These are phyloP conservation scores for Ectemnius lituratus DNA, from an alignment of 2,888 invertebrate species.

Conservation along the genomic window DNA sequence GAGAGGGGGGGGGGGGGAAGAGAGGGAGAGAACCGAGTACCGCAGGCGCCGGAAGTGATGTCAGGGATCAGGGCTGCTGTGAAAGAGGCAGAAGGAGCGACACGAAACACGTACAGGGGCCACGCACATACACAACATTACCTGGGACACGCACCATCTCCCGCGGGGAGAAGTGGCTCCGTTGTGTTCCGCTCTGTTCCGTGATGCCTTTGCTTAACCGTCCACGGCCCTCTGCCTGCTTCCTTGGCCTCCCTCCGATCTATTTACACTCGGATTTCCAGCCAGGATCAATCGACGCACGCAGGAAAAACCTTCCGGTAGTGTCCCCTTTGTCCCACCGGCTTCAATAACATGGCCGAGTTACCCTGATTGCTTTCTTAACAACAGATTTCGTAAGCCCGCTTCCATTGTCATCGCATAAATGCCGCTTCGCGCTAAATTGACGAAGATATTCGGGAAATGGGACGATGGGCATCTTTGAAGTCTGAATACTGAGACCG, in stretches of 20 bases:
- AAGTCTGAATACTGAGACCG: too few relatives aligned
- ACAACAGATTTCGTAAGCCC: background rate
- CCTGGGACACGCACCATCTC: constrained; percentile 33
- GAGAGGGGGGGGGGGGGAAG: constrained; percentile 17
- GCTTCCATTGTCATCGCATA: background rate
- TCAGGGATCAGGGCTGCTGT: constrained; percentile 51
- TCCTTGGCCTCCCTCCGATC: background rate
- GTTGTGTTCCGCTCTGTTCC: background rate
- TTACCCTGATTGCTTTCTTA: constrained; percentile 7
- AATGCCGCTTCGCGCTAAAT: too few relatives aligned
- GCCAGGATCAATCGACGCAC: constrained; percentile 6
- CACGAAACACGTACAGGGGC: constrained; percentile 15
- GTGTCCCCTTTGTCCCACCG: background rate
- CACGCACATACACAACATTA: constrained; percentile 36
- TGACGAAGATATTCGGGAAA: too few relatives aligned
- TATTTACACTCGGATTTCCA: constrained; percentile 5
- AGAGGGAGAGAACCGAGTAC: constrained; percentile 43
- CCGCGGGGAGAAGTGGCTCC: constrained; percentile 29
- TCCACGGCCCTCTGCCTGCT: constrained; percentile 19
- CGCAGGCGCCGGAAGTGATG: constrained; percentile 57
- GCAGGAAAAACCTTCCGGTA: constrained; percentile 6
- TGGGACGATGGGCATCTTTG: too few relatives aligned
- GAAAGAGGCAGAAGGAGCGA: constrained; percentile 38
- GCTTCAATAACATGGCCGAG: constrained; percentile 2
- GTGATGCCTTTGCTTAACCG: constrained; percentile 36